These are phyloP conservation scores for Psittacula echo DNA, from an alignment of 2,797 vertebrate genomes.

Conservation along the genomic window DNA sequence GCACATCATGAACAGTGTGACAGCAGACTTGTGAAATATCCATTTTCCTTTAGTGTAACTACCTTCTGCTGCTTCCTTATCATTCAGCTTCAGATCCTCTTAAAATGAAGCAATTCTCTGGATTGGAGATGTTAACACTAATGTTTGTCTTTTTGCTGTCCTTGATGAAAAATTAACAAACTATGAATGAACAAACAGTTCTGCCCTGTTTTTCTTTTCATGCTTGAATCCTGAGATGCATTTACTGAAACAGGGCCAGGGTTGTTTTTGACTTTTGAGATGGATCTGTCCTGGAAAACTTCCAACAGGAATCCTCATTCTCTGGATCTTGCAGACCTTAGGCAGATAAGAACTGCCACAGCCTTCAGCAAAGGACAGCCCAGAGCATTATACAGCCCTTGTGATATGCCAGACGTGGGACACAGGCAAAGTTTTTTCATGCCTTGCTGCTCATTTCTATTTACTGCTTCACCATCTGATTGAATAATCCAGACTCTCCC, in stretches of 20 bases:
- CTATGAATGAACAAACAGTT: conserved; percentile 21
- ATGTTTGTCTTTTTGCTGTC: conserved; percentile 40
- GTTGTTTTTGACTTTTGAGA: conserved; percentile 14
- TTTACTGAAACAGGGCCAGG: neutral
- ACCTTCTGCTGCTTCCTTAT: conserved; percentile 3
- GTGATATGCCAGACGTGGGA: neutral
- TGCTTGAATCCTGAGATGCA: neutral
- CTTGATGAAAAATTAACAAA: conserved; percentile 49
- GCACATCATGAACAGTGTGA: neutral
- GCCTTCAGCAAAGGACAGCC: neutral
- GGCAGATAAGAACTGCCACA: neutral
- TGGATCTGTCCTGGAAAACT: neutral
- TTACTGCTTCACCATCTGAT: neutral
- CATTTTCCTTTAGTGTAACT: neutral
- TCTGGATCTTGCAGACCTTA: neutral
- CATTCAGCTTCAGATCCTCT: neutral
- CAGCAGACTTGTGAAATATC: neutral
- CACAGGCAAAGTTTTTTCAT: neutral
- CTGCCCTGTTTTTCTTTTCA: neutral
- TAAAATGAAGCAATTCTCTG: neutral
- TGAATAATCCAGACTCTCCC: neutral
- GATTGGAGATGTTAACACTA: conserved; percentile 1
- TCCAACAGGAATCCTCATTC: neutral
- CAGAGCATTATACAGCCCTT: neutral
- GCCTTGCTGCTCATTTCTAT: neutral